These are phyloP conservation scores for Strongylocentrotus purpuratus DNA, from an alignment of 35 echinoderm and acorn worm species.

Conservation along the genomic window DNA sequence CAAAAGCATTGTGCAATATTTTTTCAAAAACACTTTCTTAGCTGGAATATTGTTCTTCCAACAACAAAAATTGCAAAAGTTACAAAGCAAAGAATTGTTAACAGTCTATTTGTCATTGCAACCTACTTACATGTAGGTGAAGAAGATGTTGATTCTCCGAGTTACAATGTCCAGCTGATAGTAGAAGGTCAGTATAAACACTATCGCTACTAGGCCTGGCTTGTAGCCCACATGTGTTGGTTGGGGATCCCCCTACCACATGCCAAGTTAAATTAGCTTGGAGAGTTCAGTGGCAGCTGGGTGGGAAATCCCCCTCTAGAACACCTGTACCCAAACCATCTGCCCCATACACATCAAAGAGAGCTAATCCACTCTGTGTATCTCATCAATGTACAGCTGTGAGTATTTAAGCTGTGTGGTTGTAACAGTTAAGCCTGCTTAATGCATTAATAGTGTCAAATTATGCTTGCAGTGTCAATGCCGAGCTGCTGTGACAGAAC, in stretches of 20 bases:
- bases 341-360: not conserved
- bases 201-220: not conserved
- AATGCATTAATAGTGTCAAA: conserved; percentile 31
- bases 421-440: conserved; percentile 26
- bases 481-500: not conserved
- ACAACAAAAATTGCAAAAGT: not conserved
- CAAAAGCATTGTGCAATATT: not conserved
- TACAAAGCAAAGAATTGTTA: not conserved
- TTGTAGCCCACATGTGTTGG: conserved; percentile 7
- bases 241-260: conserved; percentile 23
- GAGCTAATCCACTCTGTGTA: conserved; percentile 9
- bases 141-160: not conserved
- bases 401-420: conserved; percentile 10
- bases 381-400: conserved; percentile 10
- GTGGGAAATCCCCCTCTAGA: conserved; percentile 30
- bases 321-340: conserved; percentile 49
- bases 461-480: conserved; percentile 22
- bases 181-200: not conserved
- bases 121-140: not conserved
- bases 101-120: not conserved
- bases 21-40: not conserved
- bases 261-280: conserved; percentile 44
- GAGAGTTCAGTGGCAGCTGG: conserved; percentile 29
- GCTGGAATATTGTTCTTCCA: not conserved
- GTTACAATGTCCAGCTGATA: not conserved